Evolutionary conservation across 2,113 vertebrate genomes (phyloP).

Genomic region (Ceyx cyanopectus): DNA sequence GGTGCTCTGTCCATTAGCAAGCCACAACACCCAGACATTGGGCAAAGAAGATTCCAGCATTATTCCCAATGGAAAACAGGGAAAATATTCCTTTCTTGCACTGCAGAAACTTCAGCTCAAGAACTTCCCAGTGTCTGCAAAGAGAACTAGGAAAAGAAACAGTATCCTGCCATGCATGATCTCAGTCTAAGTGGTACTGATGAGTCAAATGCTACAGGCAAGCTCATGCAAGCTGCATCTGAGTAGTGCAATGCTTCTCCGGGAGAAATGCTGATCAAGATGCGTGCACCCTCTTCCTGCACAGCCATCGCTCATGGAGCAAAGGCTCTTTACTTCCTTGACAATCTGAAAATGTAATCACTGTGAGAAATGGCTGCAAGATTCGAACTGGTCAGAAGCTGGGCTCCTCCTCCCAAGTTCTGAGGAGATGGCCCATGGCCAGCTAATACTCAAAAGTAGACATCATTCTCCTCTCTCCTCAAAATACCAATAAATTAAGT

Average conservation of each 20-base stretch:
- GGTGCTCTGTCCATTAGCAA: not conserved
- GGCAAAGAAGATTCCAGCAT: not conserved
- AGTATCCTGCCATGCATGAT: not conserved
- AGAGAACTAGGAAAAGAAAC: not conserved
- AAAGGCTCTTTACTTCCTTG: not conserved
- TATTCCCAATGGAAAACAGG: not conserved
- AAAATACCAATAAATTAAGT: not conserved
- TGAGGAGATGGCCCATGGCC: not conserved
- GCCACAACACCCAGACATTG: not conserved
- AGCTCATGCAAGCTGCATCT: not conserved
- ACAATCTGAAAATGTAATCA: not conserved
- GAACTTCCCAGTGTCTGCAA: fast-evolving
- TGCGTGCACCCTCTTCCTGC: fast-evolving
- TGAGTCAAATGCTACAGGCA: not conserved
- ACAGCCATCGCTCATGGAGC: fast-evolving
- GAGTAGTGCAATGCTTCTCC: not conserved
- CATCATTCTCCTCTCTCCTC: not conserved
- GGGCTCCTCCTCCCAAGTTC: not conserved
- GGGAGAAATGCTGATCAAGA: not conserved
- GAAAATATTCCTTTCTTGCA: not conserved
- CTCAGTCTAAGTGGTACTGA: not conserved
- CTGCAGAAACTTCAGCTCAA: not conserved
- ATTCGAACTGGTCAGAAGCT: not conserved
- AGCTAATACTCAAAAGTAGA: not conserved
- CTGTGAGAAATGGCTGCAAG: not conserved